Base-by-base conservation (phyloP, 2,888 invertebrate genomes). In the Drosophila borborema region DNA sequence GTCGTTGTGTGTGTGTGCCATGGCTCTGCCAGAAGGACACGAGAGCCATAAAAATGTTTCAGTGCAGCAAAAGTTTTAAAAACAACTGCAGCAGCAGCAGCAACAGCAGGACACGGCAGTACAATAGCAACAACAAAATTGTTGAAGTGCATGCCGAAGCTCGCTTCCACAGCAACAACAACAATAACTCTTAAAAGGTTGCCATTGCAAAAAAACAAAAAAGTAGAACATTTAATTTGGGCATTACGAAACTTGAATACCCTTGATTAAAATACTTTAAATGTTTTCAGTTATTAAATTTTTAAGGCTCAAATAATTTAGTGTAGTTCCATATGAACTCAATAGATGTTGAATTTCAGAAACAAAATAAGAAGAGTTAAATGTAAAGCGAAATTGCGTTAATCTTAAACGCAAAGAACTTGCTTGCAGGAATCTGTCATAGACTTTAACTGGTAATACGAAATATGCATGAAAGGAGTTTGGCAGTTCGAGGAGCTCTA, bases 11-110 rank as follows among this genome's bases (percentile, higher is more conserved):
- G 14, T 46, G 23, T 40, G 43, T 31, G 54, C 53, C n/a, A n/a
- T n/a, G 72, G 72, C 76, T 46, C 74, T 54, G 63, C 54, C 36
- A 77, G 86, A 86, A 88, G 88, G 88, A 86, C 88, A 83, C 75
- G 55, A 77, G 72, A 64, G 88, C 74, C 86, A 81, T 86, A 86
- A 88, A 86, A 86, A 81, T 87, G 82, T 84, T 85, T 71, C 64
- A 66, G 75, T 75, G 79, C 73, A 62, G 67, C 65, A 74, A 76
- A 85, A 79, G 66, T 72, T 82, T 77, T 69, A 54, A 83, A 83
- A 86, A 83, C 77, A 80, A 76, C 77, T 80, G 74, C 69, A 74
- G 58, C 38, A 38, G 40, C 16, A 40, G 16, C 40, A 40, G 40
- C 40, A 40, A 40, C 46, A 73, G 67, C 67, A 74, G 62, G 46